Percentiles rank a stretch among this genome's conserved stretches.
phyloP scores from a whole-genome alignment of 2,113 vertebrate genomes.

The Xiphorhynchus elegans region DNA sequence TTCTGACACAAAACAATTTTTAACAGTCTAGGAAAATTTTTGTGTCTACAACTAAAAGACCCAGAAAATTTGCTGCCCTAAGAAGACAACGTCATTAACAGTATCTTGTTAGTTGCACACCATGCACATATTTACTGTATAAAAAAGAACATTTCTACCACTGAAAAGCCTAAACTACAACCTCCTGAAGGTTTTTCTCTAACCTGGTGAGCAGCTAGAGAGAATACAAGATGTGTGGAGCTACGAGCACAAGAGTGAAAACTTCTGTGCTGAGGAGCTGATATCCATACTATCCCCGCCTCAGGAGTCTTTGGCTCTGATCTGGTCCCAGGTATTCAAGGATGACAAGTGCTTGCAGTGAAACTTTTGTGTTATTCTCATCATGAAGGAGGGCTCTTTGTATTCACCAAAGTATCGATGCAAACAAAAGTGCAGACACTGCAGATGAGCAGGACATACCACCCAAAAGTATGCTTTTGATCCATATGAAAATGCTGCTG shows the following conservation, averaged over 20 bases:
- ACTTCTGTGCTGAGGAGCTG: not conserved
- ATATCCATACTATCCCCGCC: not conserved
- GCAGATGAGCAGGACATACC: not conserved
- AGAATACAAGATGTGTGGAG: not conserved
- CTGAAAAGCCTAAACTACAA: not conserved
- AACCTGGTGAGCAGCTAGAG: not conserved
- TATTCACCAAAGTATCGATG: not conserved
- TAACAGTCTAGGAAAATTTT: not conserved
- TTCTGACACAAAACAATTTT: constrained; percentile 4
- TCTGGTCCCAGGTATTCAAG: not conserved
- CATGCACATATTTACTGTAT: not conserved
- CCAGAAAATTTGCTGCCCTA: not conserved
- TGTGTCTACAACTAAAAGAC: not conserved
- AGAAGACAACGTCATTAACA: not conserved
- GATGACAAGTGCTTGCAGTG: not conserved
- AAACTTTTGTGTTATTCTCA: not conserved
- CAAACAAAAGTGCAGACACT: not conserved
- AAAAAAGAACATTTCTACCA: not conserved
- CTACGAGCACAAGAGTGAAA: accelerated
- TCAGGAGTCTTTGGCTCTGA: not conserved
- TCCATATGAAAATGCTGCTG: not conserved
- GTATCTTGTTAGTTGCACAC: not conserved
- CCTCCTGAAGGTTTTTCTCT: not conserved
- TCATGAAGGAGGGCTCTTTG: accelerated
- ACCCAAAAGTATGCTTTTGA: not conserved